phyloP scores from a whole-genome alignment of 2,797 vertebrate genomes.

The Sylvilagus floridanus region DNA sequence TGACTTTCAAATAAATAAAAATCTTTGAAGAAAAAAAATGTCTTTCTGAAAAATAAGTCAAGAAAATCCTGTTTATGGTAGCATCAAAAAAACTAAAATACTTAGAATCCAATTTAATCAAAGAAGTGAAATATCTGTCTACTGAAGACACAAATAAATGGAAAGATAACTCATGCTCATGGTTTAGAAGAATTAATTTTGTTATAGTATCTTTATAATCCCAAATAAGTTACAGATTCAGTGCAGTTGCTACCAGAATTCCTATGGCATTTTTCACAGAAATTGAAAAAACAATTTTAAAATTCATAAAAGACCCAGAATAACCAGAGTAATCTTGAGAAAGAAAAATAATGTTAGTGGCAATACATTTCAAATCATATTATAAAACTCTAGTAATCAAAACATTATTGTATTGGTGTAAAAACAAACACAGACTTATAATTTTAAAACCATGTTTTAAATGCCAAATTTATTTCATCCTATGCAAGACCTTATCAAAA shows the following conservation, averaged over 20 bases:
- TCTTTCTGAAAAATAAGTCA: background rate
- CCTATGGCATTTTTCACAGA: background rate
- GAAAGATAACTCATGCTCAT: background rate
- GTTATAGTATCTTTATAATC: background rate
- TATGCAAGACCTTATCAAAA: background rate
- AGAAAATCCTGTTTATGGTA: background rate
- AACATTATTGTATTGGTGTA: background rate
- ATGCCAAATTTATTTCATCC: background rate
- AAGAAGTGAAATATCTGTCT: background rate
- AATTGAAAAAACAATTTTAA: background rate
- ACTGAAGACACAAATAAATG: background rate
- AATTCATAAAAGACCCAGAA: background rate
- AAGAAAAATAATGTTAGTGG: background rate
- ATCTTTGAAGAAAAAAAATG: no score
- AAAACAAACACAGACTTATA: background rate
- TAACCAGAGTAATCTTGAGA: background rate
- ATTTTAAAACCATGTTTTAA: background rate
- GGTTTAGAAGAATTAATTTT: background rate
- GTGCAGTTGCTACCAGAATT: background rate
- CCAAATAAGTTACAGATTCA: background rate
- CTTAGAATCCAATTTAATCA: background rate
- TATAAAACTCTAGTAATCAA: background rate
- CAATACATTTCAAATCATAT: background rate
- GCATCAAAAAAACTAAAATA: background rate
- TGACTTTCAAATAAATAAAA: no score